phyloP scores from a whole-genome alignment of 1,140 invertebrate genomes.

The Lanistes nyassanus region DNA sequence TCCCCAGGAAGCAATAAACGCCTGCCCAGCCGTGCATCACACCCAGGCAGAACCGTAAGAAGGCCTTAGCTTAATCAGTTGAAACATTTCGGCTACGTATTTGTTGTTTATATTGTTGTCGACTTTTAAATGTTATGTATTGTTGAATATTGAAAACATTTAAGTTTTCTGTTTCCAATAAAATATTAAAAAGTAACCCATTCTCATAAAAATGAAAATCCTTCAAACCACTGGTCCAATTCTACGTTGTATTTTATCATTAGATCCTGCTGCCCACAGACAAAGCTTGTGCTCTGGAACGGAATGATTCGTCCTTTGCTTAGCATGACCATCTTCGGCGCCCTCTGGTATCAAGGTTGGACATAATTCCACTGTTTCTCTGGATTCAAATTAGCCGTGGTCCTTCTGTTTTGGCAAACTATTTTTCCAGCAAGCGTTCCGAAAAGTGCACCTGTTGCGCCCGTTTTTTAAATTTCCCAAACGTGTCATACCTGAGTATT shows the following conservation, averaged over 20 bases:
- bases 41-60: background rate
- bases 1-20: slow-evolving; percentile 41
- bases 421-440: too few relatives aligned
- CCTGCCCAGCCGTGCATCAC: slow-evolving; percentile 9
- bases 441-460: too few relatives aligned
- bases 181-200: background rate
- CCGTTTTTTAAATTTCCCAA: too few relatives aligned
- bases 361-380: too few relatives aligned
- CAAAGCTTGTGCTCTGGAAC: slow-evolving; percentile 46
- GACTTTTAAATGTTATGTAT: too few relatives aligned
- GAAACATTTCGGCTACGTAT: background rate
- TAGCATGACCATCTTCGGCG: slow-evolving; percentile 52
- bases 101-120: too few relatives aligned
- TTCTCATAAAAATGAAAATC: background rate
- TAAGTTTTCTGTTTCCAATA: background rate
- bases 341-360: slow-evolving; percentile 60
- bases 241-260: background rate
- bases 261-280: background rate
- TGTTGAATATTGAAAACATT: too few relatives aligned
- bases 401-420: too few relatives aligned
- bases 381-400: too few relatives aligned
- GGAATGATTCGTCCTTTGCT: slow-evolving; percentile 56
- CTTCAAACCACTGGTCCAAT: background rate
- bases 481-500: too few relatives aligned
- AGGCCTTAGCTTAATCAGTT: background rate